A percentile compares a stretch with the other conserved stretches of the same genome.
Conservation (phyloP, 2,113 vertebrate species). For the Polypterus senegalus region DNA sequence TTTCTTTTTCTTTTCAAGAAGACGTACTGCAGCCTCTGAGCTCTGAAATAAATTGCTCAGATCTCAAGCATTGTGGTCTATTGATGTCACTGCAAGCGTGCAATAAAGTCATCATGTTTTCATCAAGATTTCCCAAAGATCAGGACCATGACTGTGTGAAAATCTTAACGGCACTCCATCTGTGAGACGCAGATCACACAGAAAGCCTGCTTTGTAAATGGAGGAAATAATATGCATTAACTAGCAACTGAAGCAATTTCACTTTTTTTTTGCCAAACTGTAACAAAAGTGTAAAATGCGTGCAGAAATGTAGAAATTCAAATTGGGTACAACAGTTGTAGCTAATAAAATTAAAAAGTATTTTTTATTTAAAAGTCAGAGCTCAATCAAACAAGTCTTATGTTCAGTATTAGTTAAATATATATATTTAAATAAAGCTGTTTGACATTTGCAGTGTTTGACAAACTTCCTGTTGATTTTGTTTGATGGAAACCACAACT, state of each 20-base stretch:
- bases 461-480: too few relatives aligned
- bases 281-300: too few relatives aligned
- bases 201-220: neutral
- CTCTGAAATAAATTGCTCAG: neutral
- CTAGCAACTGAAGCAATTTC: neutral
- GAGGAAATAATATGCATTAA: neutral
- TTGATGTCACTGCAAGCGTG: conserved; percentile 23
- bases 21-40: conserved; percentile 2
- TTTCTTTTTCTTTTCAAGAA: neutral
- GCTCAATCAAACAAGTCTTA: too few relatives aligned
- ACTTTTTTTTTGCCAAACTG: neutral
- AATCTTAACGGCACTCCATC: conserved; percentile 1
- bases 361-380: too few relatives aligned
- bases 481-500: too few relatives aligned
- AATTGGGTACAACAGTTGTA: too few relatives aligned
- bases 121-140: conserved; percentile 24
- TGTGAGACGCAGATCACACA: conserved; percentile 4
- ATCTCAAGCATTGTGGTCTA: conserved; percentile 21
- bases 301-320: too few relatives aligned
- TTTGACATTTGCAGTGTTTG: too few relatives aligned
- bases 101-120: conserved; percentile 20
- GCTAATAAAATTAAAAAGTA: too few relatives aligned
- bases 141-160: conserved; percentile 16
- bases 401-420: too few relatives aligned
- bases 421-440: too few relatives aligned